Base-by-base conservation (phyloP, 2,113 vertebrate genomes). In the Phodopus roborovskii region DNA sequence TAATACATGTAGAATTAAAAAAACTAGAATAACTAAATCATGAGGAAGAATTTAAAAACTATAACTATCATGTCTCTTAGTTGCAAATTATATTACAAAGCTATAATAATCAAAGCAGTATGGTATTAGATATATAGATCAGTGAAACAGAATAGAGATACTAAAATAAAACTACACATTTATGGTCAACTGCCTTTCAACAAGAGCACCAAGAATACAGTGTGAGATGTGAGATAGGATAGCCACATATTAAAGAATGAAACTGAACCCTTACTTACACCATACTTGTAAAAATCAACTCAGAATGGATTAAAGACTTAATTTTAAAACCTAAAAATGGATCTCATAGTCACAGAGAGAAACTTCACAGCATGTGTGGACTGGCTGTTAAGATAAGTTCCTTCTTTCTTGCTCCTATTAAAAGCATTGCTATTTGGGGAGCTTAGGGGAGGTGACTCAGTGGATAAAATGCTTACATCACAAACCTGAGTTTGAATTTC, bases 371-470 rank as follows among this genome's bases (percentile, higher is more conserved):
- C 53, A 53, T n/a, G 39, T n/a, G 17, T n/a, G 75, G 90, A 19
- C 58, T 84, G 74, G 8, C 70, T 70, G 45, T 85, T 83, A 74
- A 83, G 81, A 90, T 60, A 66, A 81, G 42, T 13, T 87, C 53
- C 88, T 93, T 88, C 50, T n/a, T 60, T 88, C 50, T n/a, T 60
- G 12, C 62, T 7, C 45, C 58, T 68, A 15, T 73, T 95, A 45
- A 83, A 96, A 66, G 71, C 28, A 85, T 85, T 86, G 88, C 78
- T 73, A 20, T 92, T 95, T 74, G 26, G 58, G 56, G 36, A 15
- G 22, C 13, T 84, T 3, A 0, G 58, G 0, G 58, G 81, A 45
- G 60, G 17, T 62, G 81, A 10, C 26, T 60, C 2, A 2, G 2
- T 48, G 82, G 16, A 16, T 33, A 19, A 83, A 26, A 26, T 39